Evolutionary conservation across 2,797 vertebrate genomes (phyloP).

Genomic region (Bovichtus diacanthus): DNA sequence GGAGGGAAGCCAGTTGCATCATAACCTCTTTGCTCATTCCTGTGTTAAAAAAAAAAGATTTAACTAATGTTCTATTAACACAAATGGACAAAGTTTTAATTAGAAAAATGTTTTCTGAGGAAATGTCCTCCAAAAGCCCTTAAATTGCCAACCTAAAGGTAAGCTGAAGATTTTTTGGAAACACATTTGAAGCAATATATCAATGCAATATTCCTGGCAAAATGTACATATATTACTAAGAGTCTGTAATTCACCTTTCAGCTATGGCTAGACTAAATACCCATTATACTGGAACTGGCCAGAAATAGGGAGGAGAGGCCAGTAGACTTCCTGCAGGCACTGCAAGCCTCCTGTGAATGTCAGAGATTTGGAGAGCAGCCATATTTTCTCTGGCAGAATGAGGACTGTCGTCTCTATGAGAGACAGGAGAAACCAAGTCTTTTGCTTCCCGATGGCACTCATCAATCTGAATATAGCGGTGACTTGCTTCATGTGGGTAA

Average conservation of each 20-base stretch:
- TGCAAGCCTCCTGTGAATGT: constrained; percentile 45
- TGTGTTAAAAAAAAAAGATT: constrained; percentile 1
- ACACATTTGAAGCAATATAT: constrained; percentile 1
- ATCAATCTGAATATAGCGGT: constrained; percentile 51
- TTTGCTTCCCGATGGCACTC: constrained; percentile 44
- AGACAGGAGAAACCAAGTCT: constrained; percentile 30
- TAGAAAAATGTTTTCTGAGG: background rate
- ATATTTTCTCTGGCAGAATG: constrained; percentile 26
- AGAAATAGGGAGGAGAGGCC: constrained; percentile 7
- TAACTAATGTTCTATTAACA: background rate
- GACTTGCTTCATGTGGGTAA: constrained; percentile 49
- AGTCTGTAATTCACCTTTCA: constrained; percentile 26
- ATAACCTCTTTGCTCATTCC: constrained; percentile 5
- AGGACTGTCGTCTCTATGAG: constrained; percentile 18
- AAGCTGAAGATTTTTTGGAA: constrained; percentile 5
- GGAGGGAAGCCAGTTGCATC: background rate
- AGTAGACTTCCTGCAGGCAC: constrained; percentile 21
- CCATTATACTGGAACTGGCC: background rate
- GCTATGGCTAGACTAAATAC: constrained; percentile 23
- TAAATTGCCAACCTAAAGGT: background rate
- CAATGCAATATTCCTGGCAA: background rate
- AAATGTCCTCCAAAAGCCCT: constrained; percentile 23
- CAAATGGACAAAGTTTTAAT: constrained; percentile 15
- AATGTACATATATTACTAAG: constrained; percentile 13
- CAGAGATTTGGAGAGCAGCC: constrained; percentile 42